These are phyloP conservation scores for Onychomys arenicola DNA, from an alignment of 2,797 vertebrate species.

Conservation along the genomic window DNA sequence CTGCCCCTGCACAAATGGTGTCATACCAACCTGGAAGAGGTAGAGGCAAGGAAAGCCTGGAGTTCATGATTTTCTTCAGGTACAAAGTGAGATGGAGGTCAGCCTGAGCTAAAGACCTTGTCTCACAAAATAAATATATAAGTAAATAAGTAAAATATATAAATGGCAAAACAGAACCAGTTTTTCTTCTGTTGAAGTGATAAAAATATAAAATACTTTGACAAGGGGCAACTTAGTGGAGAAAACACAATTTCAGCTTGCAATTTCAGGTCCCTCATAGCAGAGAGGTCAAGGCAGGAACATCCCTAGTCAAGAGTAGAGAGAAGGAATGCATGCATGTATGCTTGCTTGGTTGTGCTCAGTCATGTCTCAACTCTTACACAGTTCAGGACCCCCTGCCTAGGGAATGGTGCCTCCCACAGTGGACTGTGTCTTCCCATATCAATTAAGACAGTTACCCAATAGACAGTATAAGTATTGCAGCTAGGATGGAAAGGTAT, in stretches of 20 bases:
- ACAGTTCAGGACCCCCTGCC: not conserved
- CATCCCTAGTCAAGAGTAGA: not conserved
- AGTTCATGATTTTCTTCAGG: not conserved
- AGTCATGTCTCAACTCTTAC: not conserved
- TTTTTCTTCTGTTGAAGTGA: not conserved
- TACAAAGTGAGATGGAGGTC: not conserved
- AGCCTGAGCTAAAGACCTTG: no score
- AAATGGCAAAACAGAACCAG: not conserved
- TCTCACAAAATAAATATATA: not conserved
- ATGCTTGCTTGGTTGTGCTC: not conserved
- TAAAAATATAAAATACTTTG: not conserved
- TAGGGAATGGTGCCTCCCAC: not conserved
- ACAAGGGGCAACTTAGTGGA: not conserved
- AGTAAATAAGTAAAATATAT: not conserved
- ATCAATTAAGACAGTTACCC: not conserved
- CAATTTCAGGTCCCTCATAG: not conserved
- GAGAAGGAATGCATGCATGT: not conserved
- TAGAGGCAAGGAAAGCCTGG: not conserved
- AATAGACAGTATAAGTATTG: not conserved
- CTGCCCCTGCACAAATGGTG: not conserved
- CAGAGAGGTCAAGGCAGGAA: not conserved
- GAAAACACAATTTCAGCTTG: not conserved
- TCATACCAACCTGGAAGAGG: not conserved
- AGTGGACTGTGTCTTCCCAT: not conserved
- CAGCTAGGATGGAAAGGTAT: not conserved